These are phyloP conservation scores for Xylota segnis DNA, from an alignment of 2,888 invertebrate genomes.

Conservation along the genomic window DNA sequence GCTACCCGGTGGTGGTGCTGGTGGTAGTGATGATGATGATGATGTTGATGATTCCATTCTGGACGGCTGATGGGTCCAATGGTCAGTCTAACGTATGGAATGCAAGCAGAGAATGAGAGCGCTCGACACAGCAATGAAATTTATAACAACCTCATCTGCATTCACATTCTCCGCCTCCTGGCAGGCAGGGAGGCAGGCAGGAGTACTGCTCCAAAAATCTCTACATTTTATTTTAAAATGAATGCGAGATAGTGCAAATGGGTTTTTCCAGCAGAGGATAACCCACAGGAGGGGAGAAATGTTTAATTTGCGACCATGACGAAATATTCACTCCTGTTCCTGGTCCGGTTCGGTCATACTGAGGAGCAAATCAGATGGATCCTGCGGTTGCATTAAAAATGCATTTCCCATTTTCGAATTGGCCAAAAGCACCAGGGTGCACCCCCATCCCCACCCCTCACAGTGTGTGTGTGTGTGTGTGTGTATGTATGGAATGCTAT, in stretches of 20 bases:
- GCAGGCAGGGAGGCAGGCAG: too few species aligned
- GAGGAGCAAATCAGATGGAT: constrained; percentile 35
- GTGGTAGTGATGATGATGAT: constrained; percentile 51
- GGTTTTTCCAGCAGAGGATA: constrained; percentile 15
- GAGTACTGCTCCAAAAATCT: constrained; percentile 54
- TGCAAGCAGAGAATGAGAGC: constrained; percentile 42
- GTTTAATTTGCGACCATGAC: constrained; percentile 62
- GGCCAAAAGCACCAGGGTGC: constrained; percentile 35
- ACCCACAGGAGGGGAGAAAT: not conserved
- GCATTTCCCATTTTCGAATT: constrained; percentile 71
- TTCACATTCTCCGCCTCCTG: constrained; percentile 42
- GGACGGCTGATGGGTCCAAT: constrained; percentile 41
- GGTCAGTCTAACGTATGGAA: constrained; percentile 72
- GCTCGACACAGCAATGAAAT: constrained; percentile 67
- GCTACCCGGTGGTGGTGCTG: not conserved
- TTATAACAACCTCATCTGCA: constrained; percentile 75
- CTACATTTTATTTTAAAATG: constrained; percentile 69
- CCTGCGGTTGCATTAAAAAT: constrained; percentile 74
- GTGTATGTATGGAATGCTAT: constrained; percentile 44
- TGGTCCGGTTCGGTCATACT: not conserved
- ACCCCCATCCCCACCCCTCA: not conserved
- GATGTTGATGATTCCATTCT: constrained; percentile 46
- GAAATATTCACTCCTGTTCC: constrained; percentile 44
- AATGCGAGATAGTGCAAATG: constrained; percentile 47
- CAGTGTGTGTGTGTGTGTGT: not conserved